Base-by-base conservation (phyloP, 2,797 vertebrate genomes). In the Phyllotis vaccarum region DNA sequence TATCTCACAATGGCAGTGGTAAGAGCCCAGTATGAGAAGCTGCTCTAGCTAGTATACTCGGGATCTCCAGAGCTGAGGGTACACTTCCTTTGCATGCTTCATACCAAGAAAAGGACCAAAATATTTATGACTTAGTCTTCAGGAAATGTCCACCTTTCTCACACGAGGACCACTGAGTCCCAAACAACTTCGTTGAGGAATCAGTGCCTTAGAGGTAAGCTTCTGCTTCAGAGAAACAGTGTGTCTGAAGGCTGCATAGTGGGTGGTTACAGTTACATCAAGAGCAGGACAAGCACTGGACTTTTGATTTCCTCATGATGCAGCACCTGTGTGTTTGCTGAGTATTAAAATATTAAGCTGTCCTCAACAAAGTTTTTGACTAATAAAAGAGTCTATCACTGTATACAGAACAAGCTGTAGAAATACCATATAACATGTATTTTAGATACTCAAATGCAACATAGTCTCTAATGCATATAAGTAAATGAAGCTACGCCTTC, bases 331-430 rank as follows among this genome's bases (percentile, higher is more conserved):
- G 78, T 81, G 85, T 81, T 88, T 86, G 40, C 24, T 17, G 13
- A 93, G 68, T 16, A 79, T 92, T 92, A 31, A 95, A 92, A 74
- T 80, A 91, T 37, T 89, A 86, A 93, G 27, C 75, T 43, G 9
- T 86, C 70, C 72, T 91, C 64, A 86, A 49, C 34, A 93, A 58
- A 83, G 66, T 43, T 40, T 92, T 19, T 95, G 43, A 88, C 68
- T 97, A 95, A 93, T 90, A 89, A 93, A 91, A 95, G 88, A 85
- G 83, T 34, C 6, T 82, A 72, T 90, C 70, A 91, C 8, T 58
- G 52, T n/a, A 92, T 89, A 74, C 94, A 95, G 82, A 96, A 93
- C 88, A 27, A 6, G 27, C n/a, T 2, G 19, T 62, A 31, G 6
- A 80, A 56, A 79, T 34, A 43, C 11, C 22, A 95, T 60, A 40